phyloP scores from a whole-genome alignment of 2,113 vertebrate genomes.

The Ivindomyrus marchei region DNA sequence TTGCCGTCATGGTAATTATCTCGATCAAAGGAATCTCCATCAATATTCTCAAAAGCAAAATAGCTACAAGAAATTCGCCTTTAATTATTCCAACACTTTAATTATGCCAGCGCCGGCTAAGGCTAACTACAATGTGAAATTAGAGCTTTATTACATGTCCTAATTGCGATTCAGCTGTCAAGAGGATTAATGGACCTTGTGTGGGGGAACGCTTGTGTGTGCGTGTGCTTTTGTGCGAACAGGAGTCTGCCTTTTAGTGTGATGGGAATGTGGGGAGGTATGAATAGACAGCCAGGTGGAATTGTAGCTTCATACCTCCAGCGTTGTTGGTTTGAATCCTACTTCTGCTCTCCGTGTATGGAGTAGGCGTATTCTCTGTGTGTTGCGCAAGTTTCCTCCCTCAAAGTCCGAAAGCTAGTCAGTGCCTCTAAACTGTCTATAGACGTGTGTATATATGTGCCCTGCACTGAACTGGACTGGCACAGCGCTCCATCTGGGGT shows the following conservation, averaged over 20 bases:
- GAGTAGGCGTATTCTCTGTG: background rate
- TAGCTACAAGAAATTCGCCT: background rate
- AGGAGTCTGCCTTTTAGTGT: conserved; percentile 22
- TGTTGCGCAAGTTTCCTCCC: background rate
- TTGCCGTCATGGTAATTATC: conserved; percentile 12
- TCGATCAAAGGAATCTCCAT: conserved; percentile 10
- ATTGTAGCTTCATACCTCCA: background rate
- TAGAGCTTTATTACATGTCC: conserved; percentile 14
- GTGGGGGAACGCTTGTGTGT: background rate
- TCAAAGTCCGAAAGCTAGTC: background rate
- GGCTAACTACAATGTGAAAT: conserved; percentile 2
- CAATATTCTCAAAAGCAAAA: conserved; percentile 15
- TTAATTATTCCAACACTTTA: conserved; percentile 15
- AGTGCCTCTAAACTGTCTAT: background rate
- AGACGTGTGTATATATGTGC: background rate
- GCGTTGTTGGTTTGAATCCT: background rate
- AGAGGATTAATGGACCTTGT: conserved; percentile 6
- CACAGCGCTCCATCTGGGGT: background rate
- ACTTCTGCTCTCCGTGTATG: background rate
- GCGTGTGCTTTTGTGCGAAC: background rate
- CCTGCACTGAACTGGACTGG: background rate
- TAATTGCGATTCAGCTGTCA: conserved; percentile 11
- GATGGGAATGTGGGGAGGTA: conserved; percentile 19
- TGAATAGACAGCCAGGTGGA: background rate
- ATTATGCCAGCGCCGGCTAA: background rate